A percentile compares a stretch with the other conserved stretches of the same genome.
phyloP scores from a whole-genome alignment of 2,797 vertebrate genomes.

The Micrastur ruficollis region DNA sequence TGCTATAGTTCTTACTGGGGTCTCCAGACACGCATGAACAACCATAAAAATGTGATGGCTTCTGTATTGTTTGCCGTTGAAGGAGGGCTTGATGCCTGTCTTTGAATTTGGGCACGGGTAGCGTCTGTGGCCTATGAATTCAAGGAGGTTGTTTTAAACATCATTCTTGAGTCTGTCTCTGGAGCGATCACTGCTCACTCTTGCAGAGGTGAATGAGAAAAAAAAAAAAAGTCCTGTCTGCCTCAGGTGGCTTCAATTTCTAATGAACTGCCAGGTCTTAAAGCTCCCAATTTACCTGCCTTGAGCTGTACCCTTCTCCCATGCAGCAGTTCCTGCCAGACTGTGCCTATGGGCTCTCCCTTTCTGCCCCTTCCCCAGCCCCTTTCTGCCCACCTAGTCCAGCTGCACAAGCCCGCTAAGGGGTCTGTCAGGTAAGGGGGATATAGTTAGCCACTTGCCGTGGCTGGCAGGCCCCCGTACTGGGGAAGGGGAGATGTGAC shows the following conservation, averaged over 20 bases:
- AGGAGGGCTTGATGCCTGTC: neutral
- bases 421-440: neutral
- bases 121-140: neutral
- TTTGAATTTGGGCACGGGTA: neutral
- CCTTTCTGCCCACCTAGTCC: neutral
- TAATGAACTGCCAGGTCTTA: neutral
- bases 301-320: neutral
- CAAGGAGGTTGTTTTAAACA: neutral
- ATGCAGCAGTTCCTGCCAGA: neutral
- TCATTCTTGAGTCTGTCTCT: neutral
- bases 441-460: neutral
- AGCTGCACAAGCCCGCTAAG: neutral
- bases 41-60: neutral
- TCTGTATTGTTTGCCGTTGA: neutral
- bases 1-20: neutral
- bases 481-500: neutral
- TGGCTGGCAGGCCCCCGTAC: rapidly evolving
- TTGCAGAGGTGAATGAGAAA: neutral
- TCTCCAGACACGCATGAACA: neutral
- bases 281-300: neutral
- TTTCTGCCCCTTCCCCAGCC: neutral
- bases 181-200: neutral
- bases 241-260: neutral
- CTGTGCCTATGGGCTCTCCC: neutral
- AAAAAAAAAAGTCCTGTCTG: neutral